Conservation (phyloP, 2,797 vertebrate species). For the Sebastes aleutianus region DNA sequence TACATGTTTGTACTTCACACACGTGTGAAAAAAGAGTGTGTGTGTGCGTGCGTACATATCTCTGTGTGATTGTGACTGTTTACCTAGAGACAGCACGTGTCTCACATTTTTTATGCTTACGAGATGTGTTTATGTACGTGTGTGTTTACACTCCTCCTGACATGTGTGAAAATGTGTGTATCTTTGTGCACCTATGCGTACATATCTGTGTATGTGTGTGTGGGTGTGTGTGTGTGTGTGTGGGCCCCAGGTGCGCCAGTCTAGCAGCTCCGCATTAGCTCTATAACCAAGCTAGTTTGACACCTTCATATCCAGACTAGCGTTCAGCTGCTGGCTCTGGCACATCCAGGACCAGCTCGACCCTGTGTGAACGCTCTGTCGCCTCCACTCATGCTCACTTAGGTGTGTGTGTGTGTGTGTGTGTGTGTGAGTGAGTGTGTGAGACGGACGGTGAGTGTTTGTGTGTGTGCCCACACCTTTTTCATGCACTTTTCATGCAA, state of each 20-base stretch:
- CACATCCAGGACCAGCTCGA: conserved; percentile 72
- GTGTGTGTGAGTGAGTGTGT: background rate
- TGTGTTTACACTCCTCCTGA: conserved; percentile 45
- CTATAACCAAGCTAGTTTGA: conserved; percentile 73
- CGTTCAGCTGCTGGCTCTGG: conserved; percentile 69
- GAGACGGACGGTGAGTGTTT: background rate
- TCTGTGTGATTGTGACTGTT: conserved; percentile 2
- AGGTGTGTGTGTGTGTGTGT: conserved; percentile 34
- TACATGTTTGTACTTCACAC: conserved; percentile 23
- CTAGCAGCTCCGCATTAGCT: conserved; percentile 72
- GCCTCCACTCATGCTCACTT: conserved; percentile 69
- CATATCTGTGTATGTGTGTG: background rate
- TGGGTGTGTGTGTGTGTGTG: background rate
- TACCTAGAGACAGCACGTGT: conserved; percentile 23
- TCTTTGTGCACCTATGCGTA: conserved; percentile 18
- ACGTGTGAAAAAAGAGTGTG: conserved; percentile 14
- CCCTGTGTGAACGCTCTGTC: conserved; percentile 68
- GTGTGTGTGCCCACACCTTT: conserved; percentile 42
- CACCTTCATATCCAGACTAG: conserved; percentile 70
- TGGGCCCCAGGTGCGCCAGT: conserved; percentile 66
- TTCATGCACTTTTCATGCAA: conserved; percentile 54
- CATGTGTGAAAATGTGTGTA: conserved; percentile 38
- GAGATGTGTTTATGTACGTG: conserved; percentile 46
- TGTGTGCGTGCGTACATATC: background rate
- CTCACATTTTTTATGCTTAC: conserved; percentile 21